Evolutionary conservation across 1,140 invertebrate species (phyloP).

Genomic region (Achatina immaculata): DNA sequence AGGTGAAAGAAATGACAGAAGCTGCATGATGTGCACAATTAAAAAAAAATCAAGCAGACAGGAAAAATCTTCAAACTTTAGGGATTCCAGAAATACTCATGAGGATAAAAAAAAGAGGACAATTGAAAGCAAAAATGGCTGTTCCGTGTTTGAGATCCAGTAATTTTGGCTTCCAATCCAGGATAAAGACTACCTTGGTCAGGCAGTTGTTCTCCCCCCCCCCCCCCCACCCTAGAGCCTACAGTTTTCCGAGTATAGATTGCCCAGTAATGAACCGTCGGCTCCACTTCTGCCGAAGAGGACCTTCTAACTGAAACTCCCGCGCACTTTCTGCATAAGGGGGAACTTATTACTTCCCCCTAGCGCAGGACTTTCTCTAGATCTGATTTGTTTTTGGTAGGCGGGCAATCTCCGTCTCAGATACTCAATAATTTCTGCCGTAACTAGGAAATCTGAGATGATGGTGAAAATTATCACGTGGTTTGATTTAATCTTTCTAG

Average conservation of each 20-base stretch:
- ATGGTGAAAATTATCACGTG: background rate
- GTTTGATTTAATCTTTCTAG: too few species aligned
- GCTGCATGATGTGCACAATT: too few species aligned
- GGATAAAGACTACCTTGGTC: background rate
- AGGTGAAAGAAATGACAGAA: too few species aligned
- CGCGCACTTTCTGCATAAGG: background rate
- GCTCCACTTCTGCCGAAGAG: background rate
- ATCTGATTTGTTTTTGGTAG: background rate
- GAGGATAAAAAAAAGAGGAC: too few species aligned
- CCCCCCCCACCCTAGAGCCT: background rate
- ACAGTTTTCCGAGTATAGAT: background rate
- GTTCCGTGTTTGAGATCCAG: too few species aligned
- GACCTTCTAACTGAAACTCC: background rate
- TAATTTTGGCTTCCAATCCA: background rate
- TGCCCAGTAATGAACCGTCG: background rate
- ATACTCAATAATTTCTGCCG: background rate
- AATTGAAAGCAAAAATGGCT: too few species aligned
- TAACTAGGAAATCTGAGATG: background rate
- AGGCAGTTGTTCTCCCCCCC: background rate
- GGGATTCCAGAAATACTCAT: too few species aligned
- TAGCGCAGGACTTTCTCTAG: background rate
- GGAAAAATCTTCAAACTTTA: too few species aligned
- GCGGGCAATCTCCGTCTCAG: background rate
- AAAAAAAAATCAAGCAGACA: too few species aligned
- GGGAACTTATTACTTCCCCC: background rate